Evolutionary conservation across 2,888 invertebrate genomes (phyloP).

Genomic region (Cataglyphis altisquamis): DNA sequence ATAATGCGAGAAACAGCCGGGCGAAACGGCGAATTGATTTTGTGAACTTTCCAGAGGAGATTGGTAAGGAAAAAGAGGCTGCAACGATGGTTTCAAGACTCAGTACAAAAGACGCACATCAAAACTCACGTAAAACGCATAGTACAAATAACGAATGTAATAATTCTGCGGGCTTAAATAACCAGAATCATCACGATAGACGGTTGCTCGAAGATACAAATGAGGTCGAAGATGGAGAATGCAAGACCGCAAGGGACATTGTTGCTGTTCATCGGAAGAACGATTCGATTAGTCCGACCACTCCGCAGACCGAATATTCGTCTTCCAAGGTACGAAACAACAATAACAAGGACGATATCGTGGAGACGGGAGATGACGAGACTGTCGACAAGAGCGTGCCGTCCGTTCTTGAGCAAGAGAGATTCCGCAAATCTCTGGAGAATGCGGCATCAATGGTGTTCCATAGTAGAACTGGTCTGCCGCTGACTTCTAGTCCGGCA

Average conservation of each 20-base stretch:
- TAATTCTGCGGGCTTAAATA: constrained; percentile 49
- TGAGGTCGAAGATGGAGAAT: constrained; percentile 31
- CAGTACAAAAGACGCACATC: constrained; percentile 76
- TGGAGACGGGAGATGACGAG: constrained; percentile 75
- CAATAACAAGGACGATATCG: constrained; percentile 54
- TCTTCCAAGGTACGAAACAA: constrained; percentile 62
- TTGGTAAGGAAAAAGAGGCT: constrained; percentile 45
- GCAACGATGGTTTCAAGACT: constrained; percentile 57
- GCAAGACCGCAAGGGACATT: constrained; percentile 25
- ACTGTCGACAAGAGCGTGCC: constrained; percentile 87
- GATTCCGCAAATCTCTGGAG: constrained; percentile 91
- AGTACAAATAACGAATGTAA: constrained; percentile 77
- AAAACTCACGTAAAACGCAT: constrained; percentile 73
- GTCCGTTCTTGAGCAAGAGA: constrained; percentile 90
- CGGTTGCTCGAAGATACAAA: constrained; percentile 65
- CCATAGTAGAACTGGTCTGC: constrained; percentile 93
- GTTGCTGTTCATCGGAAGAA: constrained; percentile 31
- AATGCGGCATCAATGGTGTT: constrained; percentile 95
- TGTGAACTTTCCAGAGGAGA: constrained; percentile 62
- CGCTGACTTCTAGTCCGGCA: constrained; percentile 95
- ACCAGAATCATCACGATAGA: constrained; percentile 51
- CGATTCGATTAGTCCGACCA: constrained; percentile 52
- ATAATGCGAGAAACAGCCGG: constrained; percentile 64
- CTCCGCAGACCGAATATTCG: constrained; percentile 61
- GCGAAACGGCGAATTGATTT: constrained; percentile 79